Evolutionary conservation across 2,797 vertebrate species (phyloP), one percentile per base, ranked within the genome.

Genomic region (Parauchenoglanis ngamensis): DNA sequence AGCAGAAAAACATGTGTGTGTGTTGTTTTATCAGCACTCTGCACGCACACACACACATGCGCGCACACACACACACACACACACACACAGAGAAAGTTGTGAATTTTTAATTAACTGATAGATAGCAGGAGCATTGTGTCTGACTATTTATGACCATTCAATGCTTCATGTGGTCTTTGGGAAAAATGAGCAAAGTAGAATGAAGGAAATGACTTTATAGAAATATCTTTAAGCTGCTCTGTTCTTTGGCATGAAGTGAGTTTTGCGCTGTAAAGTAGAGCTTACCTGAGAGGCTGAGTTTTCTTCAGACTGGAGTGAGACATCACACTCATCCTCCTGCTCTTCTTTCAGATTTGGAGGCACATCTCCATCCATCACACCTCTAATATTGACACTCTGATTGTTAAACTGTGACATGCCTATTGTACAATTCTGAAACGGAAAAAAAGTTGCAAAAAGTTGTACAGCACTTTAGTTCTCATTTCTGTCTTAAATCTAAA

Each of bases 341-440:
- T 92, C 90, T 68, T 54, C 52, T 63, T 92, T 88, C 54, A 86
- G 85, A 44, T 56, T 13, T 54, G 11, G 40, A 46, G 68, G 40
- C 61, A 25, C 54, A 76, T 90, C 89, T 61, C 44, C 68, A 57
- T 83, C 72, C 44, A 54, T 85, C 54, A 78, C 72, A 63, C n/a
- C 25, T 81, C 54, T 63, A 79, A 35, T 87, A 56, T 85, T 77
- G 52, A 57, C 89, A 84, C 76, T 85, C 86, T 90, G 87, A 73
- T 63, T 87, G 67, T 89, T 84, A 63, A 85, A 56, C 35, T 84
- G 80, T 49, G 86, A 89, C 91, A 91, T 92, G 72, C 23, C 86
- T 85, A 25, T 54, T 68, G 57, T 54, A 35, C 68, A 73, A 68
- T 46, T 85, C 85, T 81, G 40, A 70, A 17, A 87, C 15, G 61